Base-by-base conservation (phyloP, 1,140 invertebrate species). In the Anastatus disparis region DNA sequence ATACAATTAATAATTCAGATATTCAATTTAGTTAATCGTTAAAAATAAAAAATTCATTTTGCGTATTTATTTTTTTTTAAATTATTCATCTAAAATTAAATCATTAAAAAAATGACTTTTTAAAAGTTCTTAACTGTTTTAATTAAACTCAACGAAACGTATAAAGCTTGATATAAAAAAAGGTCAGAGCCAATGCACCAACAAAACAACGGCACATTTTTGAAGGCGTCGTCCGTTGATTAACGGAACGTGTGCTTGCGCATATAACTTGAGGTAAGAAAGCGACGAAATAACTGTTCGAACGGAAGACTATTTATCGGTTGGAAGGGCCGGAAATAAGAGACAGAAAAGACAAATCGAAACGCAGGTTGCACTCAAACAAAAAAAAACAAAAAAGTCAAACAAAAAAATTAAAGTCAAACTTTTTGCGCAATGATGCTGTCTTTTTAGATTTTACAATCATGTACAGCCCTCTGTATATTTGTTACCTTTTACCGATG, bases 251-350 rank as follows among this genome's bases (percentile, higher is more conserved):
- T 40, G 24, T 29, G 15, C n/a, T n/a, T n/a, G n/a, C n/a, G n/a
- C 7, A 27, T 9, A n/a, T 40, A 38, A 29, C 4, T 29, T 7
- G 40, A 67, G 29, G 65, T 29, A 29, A 17, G n/a, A n/a, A 65
- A 40, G 40, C 42, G 24, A 58, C 52, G 61, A 64, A 58, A 70
- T 64, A 56, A 58, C 69, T n/a, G 61, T 64, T 70, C 40, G 38
- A 70, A 10, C 69, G 69, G 69, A 64, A 70, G 52, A 38, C 9
- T 27, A 46, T 70, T 70, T 58, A 58, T 64, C 38, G 61, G n/a
- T n/a, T n/a, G n/a, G n/a, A n/a, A n/a, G n/a, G 22, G 44, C 35
- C 59, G 69, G 69, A 70, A 64, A 64, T 58, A n/a, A n/a, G 52
- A 70, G 20, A 35, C 15, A 13, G 52, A 56, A 55, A 64, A 46